phyloP scores from a whole-genome alignment of 2,888 invertebrate species.

The Latrodectus elegans region DNA sequence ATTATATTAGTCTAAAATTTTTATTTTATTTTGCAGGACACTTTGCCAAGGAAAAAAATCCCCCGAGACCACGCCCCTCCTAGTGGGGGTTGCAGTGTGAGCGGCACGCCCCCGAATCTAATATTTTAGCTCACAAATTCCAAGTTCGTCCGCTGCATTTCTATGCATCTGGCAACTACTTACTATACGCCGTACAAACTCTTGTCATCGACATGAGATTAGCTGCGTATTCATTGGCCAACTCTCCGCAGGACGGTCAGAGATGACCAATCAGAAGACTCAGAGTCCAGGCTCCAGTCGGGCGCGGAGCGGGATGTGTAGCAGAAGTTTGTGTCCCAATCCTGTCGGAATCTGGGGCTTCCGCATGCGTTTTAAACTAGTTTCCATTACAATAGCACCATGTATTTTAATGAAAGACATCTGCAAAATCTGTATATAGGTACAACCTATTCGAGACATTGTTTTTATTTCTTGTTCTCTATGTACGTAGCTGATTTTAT shows the following conservation, averaged over 20 bases:
- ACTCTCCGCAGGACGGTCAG: slow-evolving; percentile 14
- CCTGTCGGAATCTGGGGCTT: too few relatives aligned
- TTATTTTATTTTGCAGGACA: slow-evolving; percentile 39
- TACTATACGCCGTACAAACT: neutral
- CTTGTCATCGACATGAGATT: too few relatives aligned
- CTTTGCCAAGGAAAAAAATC: slow-evolving; percentile 29
- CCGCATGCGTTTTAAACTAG: too few relatives aligned
- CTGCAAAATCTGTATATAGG: too few relatives aligned
- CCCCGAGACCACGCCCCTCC: slow-evolving; percentile 50
- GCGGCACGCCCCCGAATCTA: slow-evolving; percentile 35
- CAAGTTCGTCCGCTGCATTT: neutral
- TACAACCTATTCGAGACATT: too few relatives aligned
- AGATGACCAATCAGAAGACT: slow-evolving; percentile 17
- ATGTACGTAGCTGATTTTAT: too few relatives aligned
- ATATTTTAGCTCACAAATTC: neutral
- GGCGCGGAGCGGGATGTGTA: too few relatives aligned
- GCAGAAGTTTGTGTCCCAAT: too few relatives aligned
- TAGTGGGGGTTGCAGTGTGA: slow-evolving; percentile 62
- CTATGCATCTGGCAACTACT: neutral
- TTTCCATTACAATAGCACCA: too few relatives aligned
- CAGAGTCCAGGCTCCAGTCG: neutral
- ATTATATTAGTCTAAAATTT: neutral
- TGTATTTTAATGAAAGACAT: too few relatives aligned
- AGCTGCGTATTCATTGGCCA: neutral
- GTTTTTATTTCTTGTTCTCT: too few relatives aligned